Evolutionary conservation across 30 jellyfish, hydroid and myxozoan genomes (phyloP).

Genomic region (Turritopsis rubra): DNA sequence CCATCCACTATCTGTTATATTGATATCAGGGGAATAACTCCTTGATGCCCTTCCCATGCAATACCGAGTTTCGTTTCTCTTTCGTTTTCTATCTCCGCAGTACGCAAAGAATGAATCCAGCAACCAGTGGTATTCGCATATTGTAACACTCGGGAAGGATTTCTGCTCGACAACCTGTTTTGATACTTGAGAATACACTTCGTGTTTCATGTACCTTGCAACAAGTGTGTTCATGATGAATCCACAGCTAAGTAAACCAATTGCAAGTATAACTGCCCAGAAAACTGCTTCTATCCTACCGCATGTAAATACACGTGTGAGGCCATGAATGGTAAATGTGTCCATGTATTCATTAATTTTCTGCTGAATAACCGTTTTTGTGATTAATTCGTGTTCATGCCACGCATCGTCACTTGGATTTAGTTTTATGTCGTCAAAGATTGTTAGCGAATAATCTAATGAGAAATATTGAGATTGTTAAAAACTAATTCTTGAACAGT

Average conservation of each 20-base stretch:
- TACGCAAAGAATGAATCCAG: slow-evolving; percentile 1
- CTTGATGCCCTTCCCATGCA: background rate
- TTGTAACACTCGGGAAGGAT: slow-evolving; percentile 21
- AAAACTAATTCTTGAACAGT: too few relatives aligned
- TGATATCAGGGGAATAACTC: background rate
- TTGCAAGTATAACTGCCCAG: background rate
- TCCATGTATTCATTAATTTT: slow-evolving; percentile 8
- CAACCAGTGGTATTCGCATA: slow-evolving; percentile 6
- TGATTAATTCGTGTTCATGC: slow-evolving; percentile 8
- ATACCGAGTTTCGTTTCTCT: background rate
- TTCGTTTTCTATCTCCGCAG: background rate
- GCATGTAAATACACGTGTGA: background rate
- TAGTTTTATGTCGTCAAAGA: background rate
- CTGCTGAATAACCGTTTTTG: background rate
- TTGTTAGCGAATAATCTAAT: background rate
- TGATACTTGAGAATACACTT: slow-evolving; percentile 1
- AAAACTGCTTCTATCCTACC: slow-evolving; percentile 1
- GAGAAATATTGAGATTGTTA: too few relatives aligned
- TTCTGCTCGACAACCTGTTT: background rate
- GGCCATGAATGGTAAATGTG: slow-evolving; percentile 13
- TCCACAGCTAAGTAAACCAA: background rate
- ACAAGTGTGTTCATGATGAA: slow-evolving; percentile 11
- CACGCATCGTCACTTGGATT: background rate
- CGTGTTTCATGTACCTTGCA: slow-evolving; percentile 2
- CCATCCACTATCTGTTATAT: slow-evolving; percentile 18